Evolutionary conservation across 2,797 vertebrate genomes (phyloP).

Genomic region (Dryobates pubescens): DNA sequence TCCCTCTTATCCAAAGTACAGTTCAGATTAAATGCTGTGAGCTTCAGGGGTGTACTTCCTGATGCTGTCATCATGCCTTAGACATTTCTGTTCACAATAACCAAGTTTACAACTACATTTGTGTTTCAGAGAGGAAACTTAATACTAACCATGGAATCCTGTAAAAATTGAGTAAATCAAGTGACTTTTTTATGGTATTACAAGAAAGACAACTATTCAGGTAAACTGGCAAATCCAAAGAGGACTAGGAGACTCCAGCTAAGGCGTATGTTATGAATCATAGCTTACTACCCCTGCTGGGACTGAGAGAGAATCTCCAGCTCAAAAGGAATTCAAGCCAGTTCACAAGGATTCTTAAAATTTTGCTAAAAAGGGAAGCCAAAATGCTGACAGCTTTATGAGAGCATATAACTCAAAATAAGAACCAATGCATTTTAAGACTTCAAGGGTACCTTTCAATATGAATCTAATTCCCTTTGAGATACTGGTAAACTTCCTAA

Average conservation of each 20-base stretch:
- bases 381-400: slow-evolving; percentile 80
- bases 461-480: slow-evolving; percentile 69
- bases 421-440: slow-evolving; percentile 67
- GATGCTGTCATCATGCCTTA: not conserved
- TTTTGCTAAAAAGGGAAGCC: slow-evolving; percentile 58
- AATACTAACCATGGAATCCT: slow-evolving; percentile 31
- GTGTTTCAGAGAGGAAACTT: slow-evolving; percentile 56
- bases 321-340: slow-evolving; percentile 62
- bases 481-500: slow-evolving; percentile 68
- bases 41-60: not conserved
- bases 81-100: slow-evolving; percentile 21
- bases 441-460: slow-evolving; percentile 74
- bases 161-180: slow-evolving; percentile 44
- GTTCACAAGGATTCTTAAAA: slow-evolving; percentile 65
- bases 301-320: slow-evolving; percentile 49
- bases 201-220: slow-evolving; percentile 38
- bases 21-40: slow-evolving; percentile 5
- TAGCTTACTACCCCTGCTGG: slow-evolving; percentile 29
- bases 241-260: slow-evolving; percentile 24
- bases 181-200: slow-evolving; percentile 13
- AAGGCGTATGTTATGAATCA: slow-evolving; percentile 26
- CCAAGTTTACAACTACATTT: slow-evolving; percentile 17
- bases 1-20: not conserved
- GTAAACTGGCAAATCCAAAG: slow-evolving; percentile 25
- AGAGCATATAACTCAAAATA: slow-evolving; percentile 74